phyloP scores from a whole-genome alignment of 2,888 invertebrate species.

The Lampropteryx suffumata region DNA sequence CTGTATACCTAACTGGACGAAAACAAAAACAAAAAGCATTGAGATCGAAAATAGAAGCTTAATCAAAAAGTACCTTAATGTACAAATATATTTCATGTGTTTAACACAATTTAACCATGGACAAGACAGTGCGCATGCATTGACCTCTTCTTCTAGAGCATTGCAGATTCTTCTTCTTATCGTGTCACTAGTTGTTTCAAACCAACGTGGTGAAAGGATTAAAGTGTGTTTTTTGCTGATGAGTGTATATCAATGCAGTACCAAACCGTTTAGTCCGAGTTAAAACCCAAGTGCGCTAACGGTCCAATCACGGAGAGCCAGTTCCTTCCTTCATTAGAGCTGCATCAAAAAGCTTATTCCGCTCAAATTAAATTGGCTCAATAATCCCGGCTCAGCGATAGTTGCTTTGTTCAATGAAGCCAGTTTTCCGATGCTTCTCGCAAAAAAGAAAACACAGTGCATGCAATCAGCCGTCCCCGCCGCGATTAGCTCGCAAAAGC shows the following conservation, averaged over 20 bases:
- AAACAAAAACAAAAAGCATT: too few relatives aligned
- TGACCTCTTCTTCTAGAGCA: too few relatives aligned
- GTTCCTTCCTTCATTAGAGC: constrained; percentile 54
- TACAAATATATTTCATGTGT: too few relatives aligned
- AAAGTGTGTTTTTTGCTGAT: too few relatives aligned
- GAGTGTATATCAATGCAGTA: background rate
- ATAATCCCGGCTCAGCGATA: constrained; percentile 66
- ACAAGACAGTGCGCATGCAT: too few relatives aligned
- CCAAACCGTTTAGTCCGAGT: constrained; percentile 19
- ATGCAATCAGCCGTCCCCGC: constrained; percentile 69
- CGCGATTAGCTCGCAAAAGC: constrained; percentile 68
- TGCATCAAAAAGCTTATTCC: constrained; percentile 62
- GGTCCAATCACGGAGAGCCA: constrained; percentile 46
- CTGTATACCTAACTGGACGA: too few relatives aligned
- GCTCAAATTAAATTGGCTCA: constrained; percentile 69
- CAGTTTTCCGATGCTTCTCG: constrained; percentile 55
- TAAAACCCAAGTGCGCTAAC: constrained; percentile 14
- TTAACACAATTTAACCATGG: too few relatives aligned
- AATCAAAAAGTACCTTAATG: too few relatives aligned
- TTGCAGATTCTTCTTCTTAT: too few relatives aligned
- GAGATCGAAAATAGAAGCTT: too few relatives aligned
- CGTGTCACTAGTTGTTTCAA: too few relatives aligned
- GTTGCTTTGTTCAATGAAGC: constrained; percentile 71
- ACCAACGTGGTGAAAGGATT: too few relatives aligned
- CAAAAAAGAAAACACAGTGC: constrained; percentile 56